Base-by-base conservation (phyloP, 2,113 vertebrate genomes). In the Brachionichthys hirsutus region DNA sequence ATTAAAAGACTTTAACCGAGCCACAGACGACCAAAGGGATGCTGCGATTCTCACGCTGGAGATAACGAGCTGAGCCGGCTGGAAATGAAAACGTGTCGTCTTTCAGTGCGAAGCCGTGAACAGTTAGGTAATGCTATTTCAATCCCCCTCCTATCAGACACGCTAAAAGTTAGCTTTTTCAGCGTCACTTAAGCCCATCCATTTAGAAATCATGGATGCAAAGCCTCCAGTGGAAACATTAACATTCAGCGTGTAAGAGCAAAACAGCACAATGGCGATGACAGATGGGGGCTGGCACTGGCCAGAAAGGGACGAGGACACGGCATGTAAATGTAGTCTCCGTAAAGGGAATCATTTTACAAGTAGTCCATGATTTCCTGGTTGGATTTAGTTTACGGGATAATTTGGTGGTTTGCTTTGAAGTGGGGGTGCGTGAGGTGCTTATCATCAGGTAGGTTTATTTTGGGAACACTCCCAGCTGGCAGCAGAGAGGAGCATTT, bases 1-100 rank as follows among this genome's bases (percentile, higher is more conserved):
- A 93, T 94, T 93, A 94, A 82, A 80, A 69, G 81, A 79, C 80
- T 82, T 75, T 60, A 54, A 73, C 66, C 54, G 72, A 78, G 83
- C 3, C 70, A 69, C 68, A 62, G 59, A 62, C 73, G 59, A 77
- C 62, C 44, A 1, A 73, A 68, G 2, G 35, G 67, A 69, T 46
- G 61, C 63, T 0, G 67, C 18, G 70, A 46, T 73, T 58, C 56
- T 63, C 54, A 3, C 75, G 67, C 68, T 50, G 35, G 16, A 62
- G 75, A 75, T 65, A 22, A n/a, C 14, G 14, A 58, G 59, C 63
- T 56, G 57, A 78, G 47, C 62, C 18, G 12, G 19, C 73, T 44
- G 34, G 70, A 81, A 81, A 86, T 83, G 65, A 83, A 78, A 83
- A 76, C 67, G 67, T 65, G 38, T 50, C 14, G 22, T 82, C 54